Evolutionary conservation across 2,797 vertebrate genomes (phyloP), one percentile per base, ranked within the genome.

Genomic region (Sebastes diploproa): DNA sequence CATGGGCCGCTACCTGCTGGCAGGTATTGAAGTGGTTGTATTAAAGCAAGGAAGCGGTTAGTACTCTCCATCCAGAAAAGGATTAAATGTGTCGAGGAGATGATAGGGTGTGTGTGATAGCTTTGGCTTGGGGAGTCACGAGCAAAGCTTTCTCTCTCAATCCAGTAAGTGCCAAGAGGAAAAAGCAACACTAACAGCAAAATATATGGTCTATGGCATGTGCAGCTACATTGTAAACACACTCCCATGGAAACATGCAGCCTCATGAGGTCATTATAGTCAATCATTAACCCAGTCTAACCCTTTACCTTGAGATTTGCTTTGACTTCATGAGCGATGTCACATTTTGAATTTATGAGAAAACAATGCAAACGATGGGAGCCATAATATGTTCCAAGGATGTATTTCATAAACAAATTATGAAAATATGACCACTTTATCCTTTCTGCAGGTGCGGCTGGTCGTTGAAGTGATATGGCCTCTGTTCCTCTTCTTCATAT

Each of bases 401-500:
- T 72, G 8, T 54, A 7, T 75, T 54, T 65, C n/a, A 66, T 13
- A 66, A 67, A n/a, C 38, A 62, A 67, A 65, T 55, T 46, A 61
- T 65, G 55, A 16, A 69, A 80, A 74, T 56, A 18, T 70, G 5
- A 55, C 2, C 2, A 3, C 8, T 23, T n/a, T 59, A 16, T 85
- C 67, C 74, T 92, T 71, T 89, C 52, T 77, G 67, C 94, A 99
- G 98, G 93, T 97, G 87, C 97, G 98, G 70, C 90, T 99, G 89
- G 79, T 98, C 70, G 83, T 99, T 2, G 98, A 99, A 90, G 76
- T 99, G 76, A 56, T 97, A 67, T 99, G 98, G 98, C 98, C 98
- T 80, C 94, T 99, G 4, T 98, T 99, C 86, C 97, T 99, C 86
- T 99, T 99, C 94, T 94, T 99, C 90, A 99, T 99, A 77, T 90